A percentile compares a stretch with the other conserved stretches of the same genome.
These are phyloP conservation scores for Proales similis DNA, from an alignment of 1,140 invertebrate genomes.

Conservation along the genomic window DNA sequence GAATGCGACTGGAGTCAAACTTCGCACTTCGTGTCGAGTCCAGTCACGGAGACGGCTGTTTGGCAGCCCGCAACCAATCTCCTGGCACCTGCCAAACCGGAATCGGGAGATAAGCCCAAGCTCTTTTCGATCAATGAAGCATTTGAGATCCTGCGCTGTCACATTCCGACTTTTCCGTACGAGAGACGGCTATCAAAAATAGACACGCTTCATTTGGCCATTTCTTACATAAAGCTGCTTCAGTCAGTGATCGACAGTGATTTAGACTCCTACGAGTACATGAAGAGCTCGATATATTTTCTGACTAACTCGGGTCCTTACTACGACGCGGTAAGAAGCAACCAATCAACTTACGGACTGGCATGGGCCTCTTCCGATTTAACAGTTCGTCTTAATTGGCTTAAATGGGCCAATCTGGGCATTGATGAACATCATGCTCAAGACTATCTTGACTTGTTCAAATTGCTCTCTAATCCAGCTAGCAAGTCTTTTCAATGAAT, in stretches of 20 bases:
- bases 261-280: constrained; percentile 40
- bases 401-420: constrained; percentile 96
- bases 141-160: constrained; percentile 54
- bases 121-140: constrained; percentile 35
- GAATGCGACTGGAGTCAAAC: no score
- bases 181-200: constrained; percentile 95
- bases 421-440: background rate
- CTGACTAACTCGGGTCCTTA: constrained; percentile 24
- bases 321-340: background rate
- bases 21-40: no score
- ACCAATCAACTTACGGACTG: constrained; percentile 26
- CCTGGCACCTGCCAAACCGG: no score
- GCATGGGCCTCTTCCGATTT: constrained; percentile 58
- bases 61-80: no score
- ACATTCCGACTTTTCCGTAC: constrained; percentile 97
- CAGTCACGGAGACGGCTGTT: no score
- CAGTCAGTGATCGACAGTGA: constrained; percentile 64
- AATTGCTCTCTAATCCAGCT: no score
- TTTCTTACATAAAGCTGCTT: constrained; percentile 97
- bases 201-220: constrained; percentile 88
- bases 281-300: constrained; percentile 40
- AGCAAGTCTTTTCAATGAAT: no score
- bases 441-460: constrained; percentile 8
- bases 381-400: constrained; percentile 91
- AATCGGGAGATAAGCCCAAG: no score